These are phyloP conservation scores for Oscheius sp. DNA, from an alignment of 1,140 invertebrate species.

Conservation along the genomic window DNA sequence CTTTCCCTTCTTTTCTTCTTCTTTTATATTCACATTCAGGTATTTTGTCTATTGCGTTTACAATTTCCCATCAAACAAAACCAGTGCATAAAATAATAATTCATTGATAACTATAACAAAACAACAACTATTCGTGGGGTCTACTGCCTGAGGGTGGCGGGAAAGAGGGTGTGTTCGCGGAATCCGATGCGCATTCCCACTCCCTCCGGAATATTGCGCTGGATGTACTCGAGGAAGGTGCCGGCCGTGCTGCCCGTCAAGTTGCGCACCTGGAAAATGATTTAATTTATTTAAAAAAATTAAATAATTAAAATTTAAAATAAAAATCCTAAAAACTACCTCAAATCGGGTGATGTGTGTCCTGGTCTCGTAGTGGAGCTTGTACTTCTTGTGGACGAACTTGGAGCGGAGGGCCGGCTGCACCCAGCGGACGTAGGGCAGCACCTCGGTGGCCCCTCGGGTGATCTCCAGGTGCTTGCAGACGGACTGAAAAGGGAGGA, in stretches of 20 bases:
- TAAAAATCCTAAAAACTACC: slow-evolving; percentile 10
- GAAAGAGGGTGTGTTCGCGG: slow-evolving; percentile 37
- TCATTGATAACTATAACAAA: neutral
- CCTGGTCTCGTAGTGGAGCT: slow-evolving; percentile 90
- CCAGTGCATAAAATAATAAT: too few species aligned
- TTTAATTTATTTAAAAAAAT: slow-evolving; percentile 1
- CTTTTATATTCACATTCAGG: neutral
- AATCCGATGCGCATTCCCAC: slow-evolving; percentile 85
- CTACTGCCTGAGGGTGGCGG: slow-evolving; percentile 9
- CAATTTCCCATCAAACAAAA: too few species aligned
- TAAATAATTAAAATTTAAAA: neutral
- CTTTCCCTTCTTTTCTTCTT: neutral
- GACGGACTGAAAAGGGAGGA: slow-evolving; percentile 43
- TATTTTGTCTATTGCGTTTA: neutral
- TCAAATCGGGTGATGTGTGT: slow-evolving; percentile 81
- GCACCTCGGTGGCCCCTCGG: slow-evolving; percentile 22
- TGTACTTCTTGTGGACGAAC: slow-evolving; percentile 87
- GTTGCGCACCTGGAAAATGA: slow-evolving; percentile 68
- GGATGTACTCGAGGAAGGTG: slow-evolving; percentile 91
- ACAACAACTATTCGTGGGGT: too few species aligned
- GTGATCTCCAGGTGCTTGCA: slow-evolving; percentile 49
- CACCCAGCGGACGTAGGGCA: slow-evolving; percentile 53
- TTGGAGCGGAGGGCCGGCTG: slow-evolving; percentile 74
- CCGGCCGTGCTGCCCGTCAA: slow-evolving; percentile 91
- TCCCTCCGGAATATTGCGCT: slow-evolving; percentile 94